phyloP scores from a whole-genome alignment of 2,888 invertebrate species.

The Himalopsyche japonica region DNA sequence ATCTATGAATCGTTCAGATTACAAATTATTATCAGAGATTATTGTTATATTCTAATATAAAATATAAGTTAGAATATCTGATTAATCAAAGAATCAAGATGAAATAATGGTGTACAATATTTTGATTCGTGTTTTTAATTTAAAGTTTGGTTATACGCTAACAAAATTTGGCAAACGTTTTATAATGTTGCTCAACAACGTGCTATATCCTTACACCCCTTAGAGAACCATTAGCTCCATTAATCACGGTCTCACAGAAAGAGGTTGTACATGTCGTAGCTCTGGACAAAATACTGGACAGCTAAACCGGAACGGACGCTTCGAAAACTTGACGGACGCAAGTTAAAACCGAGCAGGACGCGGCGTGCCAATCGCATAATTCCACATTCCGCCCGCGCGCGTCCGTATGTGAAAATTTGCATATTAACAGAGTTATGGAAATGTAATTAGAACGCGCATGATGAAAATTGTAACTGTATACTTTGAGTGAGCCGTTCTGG shows the following conservation, averaged over 20 bases:
- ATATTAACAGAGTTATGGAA: slow-evolving; percentile 57
- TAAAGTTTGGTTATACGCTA: too few relatives aligned
- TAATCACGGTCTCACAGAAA: neutral
- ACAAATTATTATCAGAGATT: too few relatives aligned
- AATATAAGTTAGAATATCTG: too few relatives aligned
- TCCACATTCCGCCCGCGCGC: slow-evolving; percentile 11
- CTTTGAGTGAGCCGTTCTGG: slow-evolving; percentile 12
- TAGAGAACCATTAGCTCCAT: neutral
- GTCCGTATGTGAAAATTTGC: slow-evolving; percentile 47
- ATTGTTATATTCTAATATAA: too few relatives aligned
- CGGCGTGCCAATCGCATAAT: neutral
- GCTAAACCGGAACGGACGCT: neutral
- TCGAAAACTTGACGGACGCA: neutral
- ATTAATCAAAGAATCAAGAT: too few relatives aligned
- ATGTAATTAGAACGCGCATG: slow-evolving; percentile 49
- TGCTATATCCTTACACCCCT: neutral
- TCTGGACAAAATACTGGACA: neutral
- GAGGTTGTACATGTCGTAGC: neutral
- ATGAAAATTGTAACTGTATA: slow-evolving; percentile 41
- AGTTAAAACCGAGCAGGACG: neutral
- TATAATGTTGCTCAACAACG: neutral
- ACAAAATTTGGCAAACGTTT: too few relatives aligned
- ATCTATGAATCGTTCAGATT: too few relatives aligned
- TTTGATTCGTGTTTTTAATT: too few relatives aligned
- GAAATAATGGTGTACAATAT: too few relatives aligned